These are phyloP conservation scores for Astyanax mexicanus DNA, from an alignment of 2,797 vertebrate genomes.

Conservation along the genomic window DNA sequence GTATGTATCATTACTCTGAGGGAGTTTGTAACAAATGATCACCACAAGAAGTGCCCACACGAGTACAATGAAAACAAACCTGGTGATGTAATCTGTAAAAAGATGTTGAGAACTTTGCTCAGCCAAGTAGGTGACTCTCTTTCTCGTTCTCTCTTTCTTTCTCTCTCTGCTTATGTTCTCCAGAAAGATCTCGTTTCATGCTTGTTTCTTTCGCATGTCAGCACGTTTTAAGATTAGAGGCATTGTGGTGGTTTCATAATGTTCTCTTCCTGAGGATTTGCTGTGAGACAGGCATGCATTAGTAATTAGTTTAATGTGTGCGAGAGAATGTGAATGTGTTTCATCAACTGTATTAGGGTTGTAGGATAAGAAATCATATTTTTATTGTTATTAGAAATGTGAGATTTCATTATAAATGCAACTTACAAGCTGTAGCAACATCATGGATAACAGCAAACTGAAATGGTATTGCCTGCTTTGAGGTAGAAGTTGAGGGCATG, in stretches of 20 bases:
- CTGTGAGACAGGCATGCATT: neutral
- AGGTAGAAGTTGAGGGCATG: no score
- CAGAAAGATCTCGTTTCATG: slow-evolving; percentile 26
- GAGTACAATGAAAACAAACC: neutral
- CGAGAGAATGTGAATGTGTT: neutral
- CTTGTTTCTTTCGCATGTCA: slow-evolving; percentile 26
- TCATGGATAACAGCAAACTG: no score
- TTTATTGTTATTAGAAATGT: no score
- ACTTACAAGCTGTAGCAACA: no score
- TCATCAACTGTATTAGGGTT: neutral
- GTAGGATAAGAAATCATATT: no score
- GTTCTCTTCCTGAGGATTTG: neutral
- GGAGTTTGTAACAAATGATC: neutral
- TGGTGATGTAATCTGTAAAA: slow-evolving; percentile 19
- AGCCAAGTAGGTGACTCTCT: neutral
- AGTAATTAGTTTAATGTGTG: neutral
- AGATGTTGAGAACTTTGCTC: slow-evolving; percentile 6
- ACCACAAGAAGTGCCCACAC: neutral
- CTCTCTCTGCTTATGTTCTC: neutral
- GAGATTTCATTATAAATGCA: no score
- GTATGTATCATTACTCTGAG: neutral
- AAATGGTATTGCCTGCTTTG: no score
- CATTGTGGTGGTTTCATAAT: neutral
- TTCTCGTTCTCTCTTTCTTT: no score
- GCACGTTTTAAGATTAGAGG: slow-evolving; percentile 14